A percentile compares a stretch with the other conserved stretches of the same genome.
phyloP scores from a whole-genome alignment of 1,140 invertebrate species.

The Pachyrhynchus sulphureomaculatus region DNA sequence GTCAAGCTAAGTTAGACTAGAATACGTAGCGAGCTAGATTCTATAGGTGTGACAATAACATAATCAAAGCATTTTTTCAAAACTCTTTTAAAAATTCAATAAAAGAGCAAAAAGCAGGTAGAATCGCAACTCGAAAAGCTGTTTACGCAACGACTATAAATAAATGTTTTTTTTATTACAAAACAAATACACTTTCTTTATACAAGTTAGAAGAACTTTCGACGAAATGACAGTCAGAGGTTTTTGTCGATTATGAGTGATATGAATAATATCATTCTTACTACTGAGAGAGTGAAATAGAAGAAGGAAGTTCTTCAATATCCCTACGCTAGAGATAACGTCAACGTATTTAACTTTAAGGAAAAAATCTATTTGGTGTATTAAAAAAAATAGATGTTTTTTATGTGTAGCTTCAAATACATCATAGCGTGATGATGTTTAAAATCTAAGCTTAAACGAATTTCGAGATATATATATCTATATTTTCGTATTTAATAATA shows the following conservation, averaged over 20 bases:
- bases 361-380: constrained; percentile 28
- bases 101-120: not conserved
- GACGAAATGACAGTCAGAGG: not conserved
- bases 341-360: constrained; percentile 19
- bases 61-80: constrained; percentile 21
- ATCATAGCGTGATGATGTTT: constrained; percentile 20
- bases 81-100: not conserved
- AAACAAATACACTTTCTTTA: too few relatives aligned
- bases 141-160: constrained; percentile 5
- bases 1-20: constrained; percentile 6
- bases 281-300: too few relatives aligned
- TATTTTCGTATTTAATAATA: constrained; percentile 45
- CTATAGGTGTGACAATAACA: constrained; percentile 26
- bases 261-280: too few relatives aligned
- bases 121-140: not conserved
- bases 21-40: constrained; percentile 11
- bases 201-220: too few relatives aligned
- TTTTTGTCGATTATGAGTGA: not conserved
- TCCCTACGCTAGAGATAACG: constrained; percentile 5
- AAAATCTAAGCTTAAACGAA: constrained; percentile 41
- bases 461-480: constrained; percentile 43
- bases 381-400: constrained; percentile 39
- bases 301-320: too few relatives aligned
- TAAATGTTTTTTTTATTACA: too few relatives aligned
- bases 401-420: constrained; percentile 42